Evolutionary conservation across 2,113 vertebrate genomes (phyloP).

Genomic region (Thomomys bottae): DNA sequence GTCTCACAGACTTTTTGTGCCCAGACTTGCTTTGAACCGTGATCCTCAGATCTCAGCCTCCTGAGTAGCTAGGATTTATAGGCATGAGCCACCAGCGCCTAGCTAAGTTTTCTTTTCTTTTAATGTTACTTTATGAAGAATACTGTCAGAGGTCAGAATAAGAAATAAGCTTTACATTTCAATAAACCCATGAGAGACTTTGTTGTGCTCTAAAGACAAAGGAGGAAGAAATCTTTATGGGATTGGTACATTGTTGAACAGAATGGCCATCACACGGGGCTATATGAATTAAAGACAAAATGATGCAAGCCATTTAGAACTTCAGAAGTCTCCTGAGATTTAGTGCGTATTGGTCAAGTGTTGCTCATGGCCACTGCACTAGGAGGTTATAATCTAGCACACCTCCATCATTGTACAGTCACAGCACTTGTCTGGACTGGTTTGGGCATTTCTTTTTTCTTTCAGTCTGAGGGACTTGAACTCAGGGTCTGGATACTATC

Average conservation of each 20-base stretch:
- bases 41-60: too few relatives aligned
- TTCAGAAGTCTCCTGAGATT: neutral
- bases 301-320: neutral
- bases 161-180: neutral
- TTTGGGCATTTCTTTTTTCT: too few relatives aligned
- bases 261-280: neutral
- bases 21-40: too few relatives aligned
- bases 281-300: conserved; percentile 16
- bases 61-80: too few relatives aligned
- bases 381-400: neutral
- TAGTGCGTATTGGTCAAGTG: neutral
- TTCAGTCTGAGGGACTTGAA: too few relatives aligned
- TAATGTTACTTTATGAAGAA: conserved; percentile 12
- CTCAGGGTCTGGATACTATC: too few relatives aligned
- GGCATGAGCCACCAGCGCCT: too few relatives aligned
- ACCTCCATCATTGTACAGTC: neutral
- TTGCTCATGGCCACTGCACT: neutral
- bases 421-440: neutral
- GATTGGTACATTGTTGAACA: neutral
- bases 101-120: conserved; percentile 29
- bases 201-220: neutral
- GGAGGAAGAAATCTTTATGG: neutral
- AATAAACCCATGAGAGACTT: neutral
- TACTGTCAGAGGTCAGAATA: neutral
- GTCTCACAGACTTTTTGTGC: too few relatives aligned